Percentiles rank a stretch among this genome's conserved stretches.
phyloP scores from a whole-genome alignment of 2,888 invertebrate species.

The Ernsta delagoae region DNA sequence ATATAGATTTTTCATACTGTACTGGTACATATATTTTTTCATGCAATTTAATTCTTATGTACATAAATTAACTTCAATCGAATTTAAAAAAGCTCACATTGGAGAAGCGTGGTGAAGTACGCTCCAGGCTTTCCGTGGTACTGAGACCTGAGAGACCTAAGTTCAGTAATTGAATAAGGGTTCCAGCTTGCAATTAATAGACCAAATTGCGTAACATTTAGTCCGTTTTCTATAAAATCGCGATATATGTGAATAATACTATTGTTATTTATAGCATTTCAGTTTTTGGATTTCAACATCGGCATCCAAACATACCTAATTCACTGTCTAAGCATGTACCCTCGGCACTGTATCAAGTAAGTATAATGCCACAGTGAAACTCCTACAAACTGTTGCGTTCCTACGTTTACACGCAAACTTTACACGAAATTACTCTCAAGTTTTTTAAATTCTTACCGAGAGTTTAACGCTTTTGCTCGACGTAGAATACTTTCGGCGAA shows the following conservation, averaged over 20 bases:
- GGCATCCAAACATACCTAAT: slow-evolving; percentile 13
- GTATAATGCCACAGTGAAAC: slow-evolving; percentile 21
- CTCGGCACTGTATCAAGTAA: slow-evolving; percentile 21
- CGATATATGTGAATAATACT: slow-evolving; percentile 9
- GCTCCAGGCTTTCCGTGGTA: no score
- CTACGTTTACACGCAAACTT: slow-evolving; percentile 29
- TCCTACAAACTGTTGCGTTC: slow-evolving; percentile 35
- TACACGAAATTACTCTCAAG: slow-evolving; percentile 28
- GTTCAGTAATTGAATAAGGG: no score
- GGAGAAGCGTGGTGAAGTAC: no score
- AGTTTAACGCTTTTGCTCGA: slow-evolving; percentile 19
- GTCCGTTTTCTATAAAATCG: slow-evolving; percentile 5
- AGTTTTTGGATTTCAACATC: slow-evolving; percentile 7
- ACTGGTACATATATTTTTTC: no score
- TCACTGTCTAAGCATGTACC: slow-evolving; percentile 11
- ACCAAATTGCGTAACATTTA: neutral
- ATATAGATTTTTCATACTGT: no score
- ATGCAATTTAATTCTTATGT: no score
- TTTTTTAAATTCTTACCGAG: slow-evolving; percentile 31
- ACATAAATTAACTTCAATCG: no score
- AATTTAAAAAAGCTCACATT: no score
- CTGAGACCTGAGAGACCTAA: no score
- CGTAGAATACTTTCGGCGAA: slow-evolving; percentile 18
- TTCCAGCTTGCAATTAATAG: no score
- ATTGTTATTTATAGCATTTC: slow-evolving; percentile 2